Conservation (phyloP, 2,113 vertebrate genomes). For the Hirundichthys speculiger region DNA sequence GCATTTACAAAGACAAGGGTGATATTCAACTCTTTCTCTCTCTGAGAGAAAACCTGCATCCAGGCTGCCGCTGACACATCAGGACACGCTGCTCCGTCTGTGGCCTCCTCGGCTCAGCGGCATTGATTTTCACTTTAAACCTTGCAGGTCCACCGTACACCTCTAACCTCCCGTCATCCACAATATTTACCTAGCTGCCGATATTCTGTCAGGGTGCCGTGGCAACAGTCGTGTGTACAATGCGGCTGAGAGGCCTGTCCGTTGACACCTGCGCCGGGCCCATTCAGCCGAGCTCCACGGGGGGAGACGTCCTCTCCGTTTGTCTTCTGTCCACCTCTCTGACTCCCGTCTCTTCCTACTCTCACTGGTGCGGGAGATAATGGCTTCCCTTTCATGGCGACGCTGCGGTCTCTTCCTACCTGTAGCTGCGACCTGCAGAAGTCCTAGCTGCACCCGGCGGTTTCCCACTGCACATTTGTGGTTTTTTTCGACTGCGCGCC, state of each 20-base stretch:
- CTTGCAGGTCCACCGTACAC: constrained; percentile 66
- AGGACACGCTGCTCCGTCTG: constrained; percentile 41
- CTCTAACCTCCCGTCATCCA: constrained; percentile 67
- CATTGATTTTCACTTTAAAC: constrained; percentile 83
- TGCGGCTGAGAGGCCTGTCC: constrained; percentile 61
- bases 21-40: too few relatives aligned
- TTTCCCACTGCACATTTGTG: too few relatives aligned
- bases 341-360: constrained; percentile 51
- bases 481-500: too few relatives aligned
- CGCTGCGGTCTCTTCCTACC: constrained; percentile 15
- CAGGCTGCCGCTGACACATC: constrained; percentile 49
- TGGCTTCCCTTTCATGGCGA: constrained; percentile 38
- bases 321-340: too few relatives aligned
- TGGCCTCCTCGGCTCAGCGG: constrained; percentile 57
- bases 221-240: constrained; percentile 69
- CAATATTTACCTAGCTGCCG: constrained; percentile 78
- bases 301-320: constrained; percentile 66
- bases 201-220: constrained; percentile 68
- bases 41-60: too few relatives aligned
- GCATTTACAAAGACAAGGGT: too few relatives aligned
- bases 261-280: constrained; percentile 65
- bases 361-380: constrained; percentile 38
- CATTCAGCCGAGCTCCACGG: constrained; percentile 69
- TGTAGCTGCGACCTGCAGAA: constrained; percentile 2
- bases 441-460: too few relatives aligned